phyloP scores from a whole-genome alignment of 2,888 invertebrate species.

The Thecophora atra region DNA sequence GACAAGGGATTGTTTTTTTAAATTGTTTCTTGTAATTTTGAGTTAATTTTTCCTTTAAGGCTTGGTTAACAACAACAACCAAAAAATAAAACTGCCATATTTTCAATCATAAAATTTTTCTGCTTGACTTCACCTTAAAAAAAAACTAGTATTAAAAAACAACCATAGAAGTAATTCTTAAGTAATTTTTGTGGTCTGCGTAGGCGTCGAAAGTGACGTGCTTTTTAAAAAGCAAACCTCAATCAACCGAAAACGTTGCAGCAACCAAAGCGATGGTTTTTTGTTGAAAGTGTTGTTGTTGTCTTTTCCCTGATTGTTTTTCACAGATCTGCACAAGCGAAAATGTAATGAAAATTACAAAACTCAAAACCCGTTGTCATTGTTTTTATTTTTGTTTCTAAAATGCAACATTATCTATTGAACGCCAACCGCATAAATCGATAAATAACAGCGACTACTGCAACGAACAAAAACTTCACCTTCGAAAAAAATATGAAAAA shows the following conservation, averaged over 20 bases:
- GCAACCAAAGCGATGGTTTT: neutral
- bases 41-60: no score
- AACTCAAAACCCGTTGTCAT: constrained; percentile 16
- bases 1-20: no score
- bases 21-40: no score
- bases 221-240: neutral
- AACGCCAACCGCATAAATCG: constrained; percentile 16
- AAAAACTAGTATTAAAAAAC: neutral
- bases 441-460: neutral
- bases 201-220: neutral
- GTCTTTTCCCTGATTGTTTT: neutral
- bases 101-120: neutral
- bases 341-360: neutral
- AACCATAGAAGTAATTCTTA: neutral
- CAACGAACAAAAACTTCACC: neutral
- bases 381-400: constrained; percentile 24
- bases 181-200: neutral
- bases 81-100: no score
- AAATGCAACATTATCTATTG: constrained; percentile 5
- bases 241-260: neutral
- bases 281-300: neutral
- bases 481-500: neutral
- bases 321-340: neutral
- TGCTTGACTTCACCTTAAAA: neutral
- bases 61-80: no score